Conservation (phyloP, 2,888 invertebrate genomes). For the Agonum fuliginosum region DNA sequence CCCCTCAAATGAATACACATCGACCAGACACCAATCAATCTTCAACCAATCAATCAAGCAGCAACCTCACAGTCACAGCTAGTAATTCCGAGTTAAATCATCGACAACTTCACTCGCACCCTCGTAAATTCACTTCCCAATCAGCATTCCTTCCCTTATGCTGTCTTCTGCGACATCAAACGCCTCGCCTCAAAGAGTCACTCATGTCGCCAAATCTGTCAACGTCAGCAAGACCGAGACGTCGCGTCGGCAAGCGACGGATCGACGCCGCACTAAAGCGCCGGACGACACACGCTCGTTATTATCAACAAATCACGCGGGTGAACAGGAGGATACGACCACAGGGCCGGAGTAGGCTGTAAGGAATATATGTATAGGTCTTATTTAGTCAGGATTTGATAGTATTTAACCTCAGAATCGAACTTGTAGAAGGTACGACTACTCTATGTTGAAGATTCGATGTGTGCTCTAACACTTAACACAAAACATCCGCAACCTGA, state of each 20-base stretch:
- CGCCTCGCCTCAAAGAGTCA: slow-evolving; percentile 8
- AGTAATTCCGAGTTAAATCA: neutral
- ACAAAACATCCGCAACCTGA: too few relatives aligned
- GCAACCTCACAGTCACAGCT: neutral
- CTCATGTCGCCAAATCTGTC: slow-evolving; percentile 35
- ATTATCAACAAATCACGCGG: slow-evolving; percentile 31
- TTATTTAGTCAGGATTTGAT: too few relatives aligned
- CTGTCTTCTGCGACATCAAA: too few relatives aligned
- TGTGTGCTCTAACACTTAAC: too few relatives aligned
- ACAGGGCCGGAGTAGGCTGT: too few relatives aligned
- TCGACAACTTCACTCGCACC: too few relatives aligned
- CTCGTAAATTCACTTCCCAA: slow-evolving; percentile 13
- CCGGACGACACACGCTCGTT: slow-evolving; percentile 14
- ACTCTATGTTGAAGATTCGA: too few relatives aligned
- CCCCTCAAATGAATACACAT: too few relatives aligned
- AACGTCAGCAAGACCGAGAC: slow-evolving; percentile 27
- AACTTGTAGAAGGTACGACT: too few relatives aligned
- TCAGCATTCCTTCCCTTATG: slow-evolving; percentile 10
- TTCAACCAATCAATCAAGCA: neutral
- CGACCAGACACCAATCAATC: too few relatives aligned
- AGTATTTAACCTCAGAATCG: too few relatives aligned
- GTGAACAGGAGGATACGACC: slow-evolving; percentile 5
- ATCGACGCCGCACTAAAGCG: neutral
- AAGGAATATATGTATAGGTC: too few relatives aligned
- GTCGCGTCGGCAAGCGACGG: neutral